A percentile compares a stretch with the other conserved stretches of the same genome.
These are phyloP conservation scores for Nymphalis polychloros DNA, from an alignment of 2,888 invertebrate genomes.

Conservation along the genomic window DNA sequence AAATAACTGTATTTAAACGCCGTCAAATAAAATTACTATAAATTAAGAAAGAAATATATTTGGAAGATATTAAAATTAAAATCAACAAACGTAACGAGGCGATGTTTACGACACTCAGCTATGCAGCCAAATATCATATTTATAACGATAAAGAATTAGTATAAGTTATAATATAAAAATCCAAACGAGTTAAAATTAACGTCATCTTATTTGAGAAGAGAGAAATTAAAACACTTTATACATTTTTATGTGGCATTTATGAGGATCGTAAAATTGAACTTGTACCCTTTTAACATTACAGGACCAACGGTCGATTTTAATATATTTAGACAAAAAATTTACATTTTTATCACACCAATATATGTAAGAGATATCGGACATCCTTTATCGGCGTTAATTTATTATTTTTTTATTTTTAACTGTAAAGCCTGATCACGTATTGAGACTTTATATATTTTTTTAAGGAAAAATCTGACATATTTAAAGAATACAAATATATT, in stretches of 20 bases:
- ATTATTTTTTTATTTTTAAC: conserved; percentile 19
- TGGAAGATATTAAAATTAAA: conserved; percentile 17
- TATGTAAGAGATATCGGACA: conserved; percentile 32
- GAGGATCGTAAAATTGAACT: conserved; percentile 69
- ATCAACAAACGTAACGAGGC: conserved; percentile 73
- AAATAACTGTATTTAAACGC: conserved; percentile 17
- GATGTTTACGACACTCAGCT: conserved; percentile 69
- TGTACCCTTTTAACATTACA: conserved; percentile 67
- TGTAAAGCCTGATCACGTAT: conserved; percentile 14
- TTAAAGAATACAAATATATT: no score
- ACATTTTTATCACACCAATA: conserved; percentile 37
- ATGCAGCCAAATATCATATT: conserved; percentile 59
- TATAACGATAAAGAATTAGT: conserved; percentile 76
- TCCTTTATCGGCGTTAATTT: conserved; percentile 25
- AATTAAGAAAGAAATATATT: conserved; percentile 10
- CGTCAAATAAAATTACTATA: conserved; percentile 16
- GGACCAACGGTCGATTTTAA: conserved; percentile 43
- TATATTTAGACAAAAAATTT: conserved; percentile 41
- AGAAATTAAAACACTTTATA: conserved; percentile 79
- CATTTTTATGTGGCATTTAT: conserved; percentile 80
- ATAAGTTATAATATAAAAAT: conserved; percentile 25
- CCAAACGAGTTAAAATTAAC: conserved; percentile 70
- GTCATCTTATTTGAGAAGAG: conserved; percentile 71
- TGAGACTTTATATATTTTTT: background rate
- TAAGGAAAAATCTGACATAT: background rate